Conservation (phyloP, 2,888 invertebrate genomes). For the Dichetophora obliterata region DNA sequence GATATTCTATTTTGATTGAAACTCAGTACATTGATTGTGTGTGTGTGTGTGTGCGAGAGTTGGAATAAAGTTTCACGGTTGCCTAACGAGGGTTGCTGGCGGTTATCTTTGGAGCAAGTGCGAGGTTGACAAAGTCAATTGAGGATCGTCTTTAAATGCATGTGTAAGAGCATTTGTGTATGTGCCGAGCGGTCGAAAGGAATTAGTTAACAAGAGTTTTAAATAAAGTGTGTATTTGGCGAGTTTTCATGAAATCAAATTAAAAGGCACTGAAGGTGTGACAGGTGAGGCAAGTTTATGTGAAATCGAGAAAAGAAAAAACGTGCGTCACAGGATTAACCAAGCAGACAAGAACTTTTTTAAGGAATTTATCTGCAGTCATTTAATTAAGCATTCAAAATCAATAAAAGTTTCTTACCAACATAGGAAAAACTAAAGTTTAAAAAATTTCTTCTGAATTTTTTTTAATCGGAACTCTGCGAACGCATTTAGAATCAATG, state of each 20-base stretch:
- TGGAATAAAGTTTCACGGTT: not conserved
- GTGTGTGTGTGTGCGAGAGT: not conserved
- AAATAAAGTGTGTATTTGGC: not conserved
- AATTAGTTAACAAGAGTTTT: slow-evolving; percentile 1
- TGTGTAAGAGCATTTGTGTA: not conserved
- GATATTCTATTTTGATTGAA: not conserved
- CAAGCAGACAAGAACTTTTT: no score
- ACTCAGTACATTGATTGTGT: not conserved
- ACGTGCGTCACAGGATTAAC: no score
- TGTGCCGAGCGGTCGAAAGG: not conserved
- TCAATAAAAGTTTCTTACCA: no score
- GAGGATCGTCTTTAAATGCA: not conserved
- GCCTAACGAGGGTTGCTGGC: not conserved
- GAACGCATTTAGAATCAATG: no score
- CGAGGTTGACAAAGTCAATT: not conserved
- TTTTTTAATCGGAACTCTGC: no score
- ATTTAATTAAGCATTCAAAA: no score
- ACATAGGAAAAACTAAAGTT: no score
- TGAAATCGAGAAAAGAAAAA: no score
- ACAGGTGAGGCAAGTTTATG: no score
- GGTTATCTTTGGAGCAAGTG: not conserved
- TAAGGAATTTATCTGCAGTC: no score
- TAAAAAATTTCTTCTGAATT: no score
- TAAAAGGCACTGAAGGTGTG: not conserved
- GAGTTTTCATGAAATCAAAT: not conserved